phyloP scores from a whole-genome alignment of 2,797 vertebrate genomes.

The Chaetophractus vellerosus region DNA sequence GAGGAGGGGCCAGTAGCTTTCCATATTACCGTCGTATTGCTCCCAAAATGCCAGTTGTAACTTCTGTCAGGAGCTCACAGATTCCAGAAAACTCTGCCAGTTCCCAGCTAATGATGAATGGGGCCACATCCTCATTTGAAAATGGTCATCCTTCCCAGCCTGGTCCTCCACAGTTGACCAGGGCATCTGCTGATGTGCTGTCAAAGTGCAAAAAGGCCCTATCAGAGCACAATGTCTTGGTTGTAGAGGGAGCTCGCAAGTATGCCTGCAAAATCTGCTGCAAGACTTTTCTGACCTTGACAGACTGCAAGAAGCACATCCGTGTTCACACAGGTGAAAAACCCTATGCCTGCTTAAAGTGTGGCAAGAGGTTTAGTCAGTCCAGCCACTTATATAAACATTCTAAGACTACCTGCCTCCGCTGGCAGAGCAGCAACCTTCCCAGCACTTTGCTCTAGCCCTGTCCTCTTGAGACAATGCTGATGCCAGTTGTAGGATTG shows the following conservation, averaged over 20 bases:
- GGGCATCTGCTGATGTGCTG: constrained; percentile 97
- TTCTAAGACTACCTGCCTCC: constrained; percentile 98
- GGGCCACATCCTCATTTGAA: constrained; percentile 90
- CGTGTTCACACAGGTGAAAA: constrained; percentile 98
- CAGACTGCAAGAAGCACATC: constrained; percentile 99
- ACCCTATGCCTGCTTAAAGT: constrained; percentile 98
- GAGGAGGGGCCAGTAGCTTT: constrained; percentile 90
- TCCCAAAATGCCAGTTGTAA: constrained; percentile 93
- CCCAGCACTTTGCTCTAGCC: constrained; percentile 94
- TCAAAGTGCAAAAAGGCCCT: constrained; percentile 99
- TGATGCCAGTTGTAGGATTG: background rate
- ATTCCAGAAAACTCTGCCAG: constrained; percentile 93
- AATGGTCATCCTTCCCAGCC: constrained; percentile 89
- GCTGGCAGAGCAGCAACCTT: constrained; percentile 98
- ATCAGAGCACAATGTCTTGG: constrained; percentile 98
- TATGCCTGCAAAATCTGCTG: constrained; percentile 99
- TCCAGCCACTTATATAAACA: constrained; percentile 99
- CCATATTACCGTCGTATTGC: constrained; percentile 97
- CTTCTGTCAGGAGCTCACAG: constrained; percentile 91
- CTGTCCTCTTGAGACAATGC: background rate
- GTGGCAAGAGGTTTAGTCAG: constrained; percentile 98
- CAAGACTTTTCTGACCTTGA: constrained; percentile 98
- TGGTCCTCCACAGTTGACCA: constrained; percentile 94
- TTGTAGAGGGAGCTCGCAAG: constrained; percentile 98
- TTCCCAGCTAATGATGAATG: constrained; percentile 94